A percentile compares a stretch with the other conserved stretches of the same genome.
These are phyloP conservation scores for Leptinotarsa lineolata DNA, from an alignment of 1,140 invertebrate genomes.

Conservation along the genomic window DNA sequence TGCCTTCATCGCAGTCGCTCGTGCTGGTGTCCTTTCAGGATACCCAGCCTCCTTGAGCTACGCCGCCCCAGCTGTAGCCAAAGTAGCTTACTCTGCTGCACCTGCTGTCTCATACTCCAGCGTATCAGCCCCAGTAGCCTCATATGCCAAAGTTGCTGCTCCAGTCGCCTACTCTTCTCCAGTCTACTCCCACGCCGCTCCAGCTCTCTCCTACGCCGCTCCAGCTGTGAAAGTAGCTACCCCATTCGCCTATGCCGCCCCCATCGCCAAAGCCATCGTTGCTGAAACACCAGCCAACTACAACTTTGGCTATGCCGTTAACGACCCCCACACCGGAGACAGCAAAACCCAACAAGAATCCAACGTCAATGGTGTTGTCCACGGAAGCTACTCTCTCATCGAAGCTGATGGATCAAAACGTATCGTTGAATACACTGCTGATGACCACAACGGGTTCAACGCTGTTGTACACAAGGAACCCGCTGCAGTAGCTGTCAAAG, in stretches of 20 bases:
- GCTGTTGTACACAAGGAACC: too few relatives aligned
- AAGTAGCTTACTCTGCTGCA: slow-evolving; percentile 47
- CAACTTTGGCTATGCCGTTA: too few relatives aligned
- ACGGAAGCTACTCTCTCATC: too few relatives aligned
- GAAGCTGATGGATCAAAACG: too few relatives aligned
- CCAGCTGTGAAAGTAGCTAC: slow-evolving; percentile 13
- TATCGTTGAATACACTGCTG: too few relatives aligned
- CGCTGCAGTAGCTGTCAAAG: too few relatives aligned
- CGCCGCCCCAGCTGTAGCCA: slow-evolving; percentile 29
- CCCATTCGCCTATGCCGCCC: slow-evolving; percentile 39
- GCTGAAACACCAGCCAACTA: too few relatives aligned
- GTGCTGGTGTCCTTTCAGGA: slow-evolving; percentile 52
- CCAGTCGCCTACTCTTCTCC: slow-evolving; percentile 24
- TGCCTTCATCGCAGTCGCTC: slow-evolving; percentile 56
- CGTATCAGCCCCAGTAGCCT: slow-evolving; percentile 46
- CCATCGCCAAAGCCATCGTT: slow-evolving; percentile 37
- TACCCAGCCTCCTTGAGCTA: slow-evolving; percentile 47
- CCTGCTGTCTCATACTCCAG: slow-evolving; percentile 52
- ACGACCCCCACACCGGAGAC: too few relatives aligned
- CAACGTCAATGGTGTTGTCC: too few relatives aligned
- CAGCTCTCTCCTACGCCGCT: slow-evolving; percentile 28
- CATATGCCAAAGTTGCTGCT: neutral
- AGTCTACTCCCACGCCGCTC: slow-evolving; percentile 15
- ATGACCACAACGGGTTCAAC: too few relatives aligned
- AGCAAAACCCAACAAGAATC: too few relatives aligned